Conservation (phyloP, 1,140 invertebrate species). For the Lepidotrigona ventralis region DNA sequence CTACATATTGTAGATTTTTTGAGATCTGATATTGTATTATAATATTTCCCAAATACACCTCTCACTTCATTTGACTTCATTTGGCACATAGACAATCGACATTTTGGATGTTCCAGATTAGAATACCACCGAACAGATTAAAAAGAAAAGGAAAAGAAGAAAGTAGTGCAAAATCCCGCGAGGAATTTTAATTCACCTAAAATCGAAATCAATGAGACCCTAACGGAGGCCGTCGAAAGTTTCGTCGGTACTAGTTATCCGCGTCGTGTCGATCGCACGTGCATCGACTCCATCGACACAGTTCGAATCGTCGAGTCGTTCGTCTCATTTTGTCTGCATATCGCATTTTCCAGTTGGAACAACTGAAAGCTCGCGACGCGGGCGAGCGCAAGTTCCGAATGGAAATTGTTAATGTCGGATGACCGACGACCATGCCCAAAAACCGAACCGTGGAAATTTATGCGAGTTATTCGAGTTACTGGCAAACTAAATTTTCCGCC, state of each 20-base stretch:
- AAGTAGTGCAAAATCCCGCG: neutral
- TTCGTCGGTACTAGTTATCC: neutral
- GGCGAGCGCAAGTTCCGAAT: neutral
- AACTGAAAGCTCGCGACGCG: neutral
- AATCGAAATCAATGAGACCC: neutral
- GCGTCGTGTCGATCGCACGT: neutral
- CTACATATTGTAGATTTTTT: too few relatives aligned
- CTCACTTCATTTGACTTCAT: too few relatives aligned
- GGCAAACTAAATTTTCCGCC: constrained; percentile 49
- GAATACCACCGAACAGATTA: too few relatives aligned
- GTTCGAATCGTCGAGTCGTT: neutral
- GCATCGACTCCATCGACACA: neutral
- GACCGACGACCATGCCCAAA: constrained; percentile 37
- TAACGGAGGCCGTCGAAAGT: neutral
- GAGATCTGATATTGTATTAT: too few relatives aligned
- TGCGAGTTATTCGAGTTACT: constrained; percentile 50
- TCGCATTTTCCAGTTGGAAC: constrained; percentile 23
- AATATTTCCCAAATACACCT: too few relatives aligned
- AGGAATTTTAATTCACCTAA: neutral
- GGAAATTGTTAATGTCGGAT: constrained; percentile 29
- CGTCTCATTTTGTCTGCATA: neutral
- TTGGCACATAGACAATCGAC: too few relatives aligned
- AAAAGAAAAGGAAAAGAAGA: too few relatives aligned
- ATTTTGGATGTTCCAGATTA: too few relatives aligned
- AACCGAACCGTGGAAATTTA: constrained; percentile 41